phyloP scores from a whole-genome alignment of 2,888 invertebrate genomes.

The Polydrusus tereticollis region DNA sequence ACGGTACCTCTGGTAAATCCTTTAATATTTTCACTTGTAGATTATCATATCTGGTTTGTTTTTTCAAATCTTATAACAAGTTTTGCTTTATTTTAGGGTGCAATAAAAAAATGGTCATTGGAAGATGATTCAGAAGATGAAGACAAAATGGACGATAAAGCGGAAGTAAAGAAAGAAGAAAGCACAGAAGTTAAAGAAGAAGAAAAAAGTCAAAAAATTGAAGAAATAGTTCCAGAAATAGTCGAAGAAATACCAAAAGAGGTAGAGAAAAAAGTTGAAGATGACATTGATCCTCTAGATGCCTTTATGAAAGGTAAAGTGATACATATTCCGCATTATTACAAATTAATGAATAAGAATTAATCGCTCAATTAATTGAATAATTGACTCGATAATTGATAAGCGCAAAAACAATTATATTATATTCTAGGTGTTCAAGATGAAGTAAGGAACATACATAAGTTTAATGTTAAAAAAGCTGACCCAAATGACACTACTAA shows the following conservation, averaged over 20 bases:
- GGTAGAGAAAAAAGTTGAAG: conserved; percentile 66
- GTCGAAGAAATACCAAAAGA: conserved; percentile 38
- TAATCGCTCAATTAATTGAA: too few species aligned
- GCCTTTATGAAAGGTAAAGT: conserved; percentile 93
- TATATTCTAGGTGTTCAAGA: conserved; percentile 71
- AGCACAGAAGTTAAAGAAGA: conserved; percentile 13
- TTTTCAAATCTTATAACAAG: too few species aligned
- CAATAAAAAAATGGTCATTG: conserved; percentile 91
- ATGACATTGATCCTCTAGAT: conserved; percentile 95
- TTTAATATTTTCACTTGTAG: neutral
- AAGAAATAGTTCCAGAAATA: conserved; percentile 29
- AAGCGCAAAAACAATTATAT: neutral
- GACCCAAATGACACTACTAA: conserved; percentile 63
- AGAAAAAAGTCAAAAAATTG: neutral
- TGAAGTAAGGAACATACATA: conserved; percentile 86
- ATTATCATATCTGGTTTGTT: too few species aligned
- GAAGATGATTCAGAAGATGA: conserved; percentile 97
- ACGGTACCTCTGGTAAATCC: conserved; percentile 63
- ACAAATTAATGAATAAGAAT: too few species aligned
- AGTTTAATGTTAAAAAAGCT: conserved; percentile 73
- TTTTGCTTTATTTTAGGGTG: conserved; percentile 53
- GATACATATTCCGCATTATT: neutral
- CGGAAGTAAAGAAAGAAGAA: conserved; percentile 56
- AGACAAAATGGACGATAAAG: conserved; percentile 67
- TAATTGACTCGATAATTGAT: too few species aligned